phyloP scores from a whole-genome alignment of 1,140 invertebrate genomes.

The Leguminivora glycinivorella region DNA sequence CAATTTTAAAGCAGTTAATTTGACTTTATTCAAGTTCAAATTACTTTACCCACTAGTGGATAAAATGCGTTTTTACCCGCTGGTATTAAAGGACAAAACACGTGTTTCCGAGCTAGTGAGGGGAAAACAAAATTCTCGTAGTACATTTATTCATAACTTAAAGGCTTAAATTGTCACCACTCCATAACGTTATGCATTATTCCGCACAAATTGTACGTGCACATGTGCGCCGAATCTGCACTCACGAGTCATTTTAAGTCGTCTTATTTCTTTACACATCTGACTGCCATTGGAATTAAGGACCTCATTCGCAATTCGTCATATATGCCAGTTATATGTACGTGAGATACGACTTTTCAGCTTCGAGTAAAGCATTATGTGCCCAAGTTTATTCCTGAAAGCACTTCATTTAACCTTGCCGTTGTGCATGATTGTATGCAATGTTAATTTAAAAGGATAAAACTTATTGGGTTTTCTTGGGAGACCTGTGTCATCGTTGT shows the following conservation, averaged over 20 bases:
- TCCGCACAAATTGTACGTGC: slow-evolving; percentile 8
- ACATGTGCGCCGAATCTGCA: slow-evolving; percentile 20
- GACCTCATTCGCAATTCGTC: neutral
- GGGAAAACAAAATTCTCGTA: neutral
- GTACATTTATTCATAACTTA: neutral
- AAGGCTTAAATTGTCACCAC: slow-evolving; percentile 4
- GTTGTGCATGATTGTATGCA: slow-evolving; percentile 12
- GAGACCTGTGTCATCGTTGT: slow-evolving; percentile 10
- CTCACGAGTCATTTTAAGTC: slow-evolving; percentile 11
- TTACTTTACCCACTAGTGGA: too few relatives aligned
- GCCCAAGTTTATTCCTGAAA: slow-evolving; percentile 24
- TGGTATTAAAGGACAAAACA: too few relatives aligned
- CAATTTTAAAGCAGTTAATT: too few relatives aligned
- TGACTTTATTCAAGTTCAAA: too few relatives aligned
- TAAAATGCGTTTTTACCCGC: too few relatives aligned
- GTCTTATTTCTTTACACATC: slow-evolving; percentile 26
- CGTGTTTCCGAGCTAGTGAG: too few relatives aligned
- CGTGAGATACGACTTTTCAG: neutral
- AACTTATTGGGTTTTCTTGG: neutral
- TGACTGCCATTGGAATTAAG: slow-evolving; percentile 15
- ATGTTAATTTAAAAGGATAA: neutral
- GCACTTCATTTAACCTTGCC: slow-evolving; percentile 19
- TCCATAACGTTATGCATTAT: neutral
- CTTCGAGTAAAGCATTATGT: neutral
- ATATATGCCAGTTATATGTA: neutral